phyloP scores from a whole-genome alignment of 2,888 invertebrate species.

The Matsumyia berberina region DNA sequence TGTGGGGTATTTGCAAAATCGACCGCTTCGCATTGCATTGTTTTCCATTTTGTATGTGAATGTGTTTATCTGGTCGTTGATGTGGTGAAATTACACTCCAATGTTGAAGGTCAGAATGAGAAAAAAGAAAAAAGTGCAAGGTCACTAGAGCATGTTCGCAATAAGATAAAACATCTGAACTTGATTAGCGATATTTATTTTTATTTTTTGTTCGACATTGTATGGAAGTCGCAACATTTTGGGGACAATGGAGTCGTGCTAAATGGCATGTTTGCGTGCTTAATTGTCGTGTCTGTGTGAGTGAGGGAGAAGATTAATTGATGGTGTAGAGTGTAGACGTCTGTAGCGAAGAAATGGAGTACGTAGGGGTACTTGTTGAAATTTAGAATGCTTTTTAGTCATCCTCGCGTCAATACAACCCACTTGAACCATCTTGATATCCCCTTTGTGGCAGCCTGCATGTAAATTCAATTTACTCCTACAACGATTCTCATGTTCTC shows the following conservation, averaged over 20 bases:
- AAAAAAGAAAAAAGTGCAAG: slow-evolving; percentile 9
- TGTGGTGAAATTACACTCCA: slow-evolving; percentile 20
- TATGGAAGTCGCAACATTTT: neutral
- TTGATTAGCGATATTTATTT: slow-evolving; percentile 1
- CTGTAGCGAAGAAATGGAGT: too few relatives aligned
- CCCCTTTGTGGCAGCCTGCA: too few relatives aligned
- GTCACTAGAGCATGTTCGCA: slow-evolving; percentile 6
- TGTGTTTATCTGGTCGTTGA: slow-evolving; percentile 9
- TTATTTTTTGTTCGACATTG: too few relatives aligned
- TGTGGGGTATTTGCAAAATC: slow-evolving; percentile 10
- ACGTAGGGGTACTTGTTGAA: too few relatives aligned
- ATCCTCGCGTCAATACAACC: too few relatives aligned
- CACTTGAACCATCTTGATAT: too few relatives aligned
- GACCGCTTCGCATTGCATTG: neutral
- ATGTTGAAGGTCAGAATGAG: slow-evolving; percentile 1
- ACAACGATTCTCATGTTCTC: too few relatives aligned
- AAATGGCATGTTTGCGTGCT: neutral
- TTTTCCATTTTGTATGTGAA: slow-evolving; percentile 3
- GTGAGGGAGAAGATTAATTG: too few relatives aligned
- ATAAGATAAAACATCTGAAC: slow-evolving; percentile 13
- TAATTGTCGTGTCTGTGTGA: neutral
- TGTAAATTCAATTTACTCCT: too few relatives aligned
- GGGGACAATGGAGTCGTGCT: neutral
- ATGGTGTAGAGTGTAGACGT: too few relatives aligned
- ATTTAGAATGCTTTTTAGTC: too few relatives aligned